phyloP scores from a whole-genome alignment of 2,888 invertebrate genomes.

The Hirtodrosophila confusa region DNA sequence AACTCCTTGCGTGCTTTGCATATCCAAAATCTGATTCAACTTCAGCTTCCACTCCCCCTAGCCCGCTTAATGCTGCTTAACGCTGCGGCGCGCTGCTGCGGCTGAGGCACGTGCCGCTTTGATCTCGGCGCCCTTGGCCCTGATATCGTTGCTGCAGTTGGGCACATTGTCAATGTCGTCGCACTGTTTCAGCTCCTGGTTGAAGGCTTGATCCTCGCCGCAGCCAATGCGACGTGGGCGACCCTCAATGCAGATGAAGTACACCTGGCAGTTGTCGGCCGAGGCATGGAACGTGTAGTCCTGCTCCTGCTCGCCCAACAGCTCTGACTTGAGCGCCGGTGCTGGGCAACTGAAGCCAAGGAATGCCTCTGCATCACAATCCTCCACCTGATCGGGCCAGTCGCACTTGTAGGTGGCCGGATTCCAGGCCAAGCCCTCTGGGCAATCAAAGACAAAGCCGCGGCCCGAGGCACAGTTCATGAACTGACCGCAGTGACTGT shows the following conservation, averaged over 20 bases:
- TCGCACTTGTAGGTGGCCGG: constrained; percentile 90
- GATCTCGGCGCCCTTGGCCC: constrained; percentile 72
- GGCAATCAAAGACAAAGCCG: constrained; percentile 90
- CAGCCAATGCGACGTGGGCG: constrained; percentile 91
- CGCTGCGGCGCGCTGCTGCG: constrained; percentile 35
- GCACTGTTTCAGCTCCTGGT: constrained; percentile 89
- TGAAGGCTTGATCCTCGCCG: constrained; percentile 91
- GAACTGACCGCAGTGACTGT: constrained; percentile 90
- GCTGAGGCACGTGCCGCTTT: constrained; percentile 79
- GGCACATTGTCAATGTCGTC: constrained; percentile 91
- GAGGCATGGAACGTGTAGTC: constrained; percentile 84
- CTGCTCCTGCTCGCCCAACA: constrained; percentile 84
- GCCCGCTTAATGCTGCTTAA: constrained; percentile 21
- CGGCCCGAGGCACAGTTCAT: constrained; percentile 93
- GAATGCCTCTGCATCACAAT: constrained; percentile 91
- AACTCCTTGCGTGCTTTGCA: constrained; percentile 43
- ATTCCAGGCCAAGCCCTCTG: constrained; percentile 92
- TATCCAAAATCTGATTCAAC: constrained; percentile 27
- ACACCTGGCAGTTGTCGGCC: constrained; percentile 90
- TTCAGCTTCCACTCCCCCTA: constrained; percentile 2
- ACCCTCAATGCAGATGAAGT: constrained; percentile 90
- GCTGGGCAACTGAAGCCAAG: constrained; percentile 92
- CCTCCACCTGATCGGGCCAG: constrained; percentile 93
- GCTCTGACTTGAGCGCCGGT: constrained; percentile 69
- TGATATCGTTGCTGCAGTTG: constrained; percentile 86